These are phyloP conservation scores for Gallinago media DNA, from an alignment of 2,113 vertebrate species.

Conservation along the genomic window DNA sequence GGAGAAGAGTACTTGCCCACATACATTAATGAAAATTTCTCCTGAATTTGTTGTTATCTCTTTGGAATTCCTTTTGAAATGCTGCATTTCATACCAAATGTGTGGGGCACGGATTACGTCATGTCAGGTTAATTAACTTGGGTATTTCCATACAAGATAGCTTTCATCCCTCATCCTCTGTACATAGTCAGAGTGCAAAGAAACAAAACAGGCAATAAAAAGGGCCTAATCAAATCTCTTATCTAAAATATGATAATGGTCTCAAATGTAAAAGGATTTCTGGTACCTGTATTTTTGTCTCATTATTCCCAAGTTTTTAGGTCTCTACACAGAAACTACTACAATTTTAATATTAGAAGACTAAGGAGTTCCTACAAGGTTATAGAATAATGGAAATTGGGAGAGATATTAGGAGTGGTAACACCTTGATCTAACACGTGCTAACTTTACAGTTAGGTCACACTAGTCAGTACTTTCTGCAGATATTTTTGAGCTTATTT, in stretches of 20 bases:
- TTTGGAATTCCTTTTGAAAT: background rate
- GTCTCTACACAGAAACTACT: background rate
- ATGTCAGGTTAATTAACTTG: background rate
- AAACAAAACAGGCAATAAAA: background rate
- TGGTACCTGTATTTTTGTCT: background rate
- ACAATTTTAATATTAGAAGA: background rate
- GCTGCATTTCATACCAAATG: background rate
- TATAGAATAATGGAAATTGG: background rate
- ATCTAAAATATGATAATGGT: background rate
- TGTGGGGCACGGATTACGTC: background rate
- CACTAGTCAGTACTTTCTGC: background rate
- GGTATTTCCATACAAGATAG: background rate
- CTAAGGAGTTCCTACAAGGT: background rate
- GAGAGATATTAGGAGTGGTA: background rate
- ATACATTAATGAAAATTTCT: background rate
- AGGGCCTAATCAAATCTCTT: background rate
- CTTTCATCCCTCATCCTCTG: background rate
- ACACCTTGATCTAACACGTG: accelerated
- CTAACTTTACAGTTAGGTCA: background rate
- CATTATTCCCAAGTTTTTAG: background rate
- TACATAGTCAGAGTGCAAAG: background rate
- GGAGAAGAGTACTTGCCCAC: background rate
- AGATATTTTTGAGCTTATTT: background rate
- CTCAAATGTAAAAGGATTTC: background rate
- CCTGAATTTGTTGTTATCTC: background rate